Base-by-base conservation (phyloP, 2,113 vertebrate genomes). In the Meriones unguiculatus region DNA sequence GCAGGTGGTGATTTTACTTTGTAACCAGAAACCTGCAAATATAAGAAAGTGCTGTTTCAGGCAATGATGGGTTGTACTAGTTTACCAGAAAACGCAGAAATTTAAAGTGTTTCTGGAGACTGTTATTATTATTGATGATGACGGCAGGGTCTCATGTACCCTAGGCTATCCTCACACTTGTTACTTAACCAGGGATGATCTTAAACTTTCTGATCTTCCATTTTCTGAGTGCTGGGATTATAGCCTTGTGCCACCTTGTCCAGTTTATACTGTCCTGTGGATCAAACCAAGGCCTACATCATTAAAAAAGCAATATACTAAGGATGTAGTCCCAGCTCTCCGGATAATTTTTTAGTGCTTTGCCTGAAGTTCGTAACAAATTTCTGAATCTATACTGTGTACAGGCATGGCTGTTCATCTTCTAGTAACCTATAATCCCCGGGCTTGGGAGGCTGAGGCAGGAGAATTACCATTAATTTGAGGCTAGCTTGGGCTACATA, bases 51-150 rank as follows among this genome's bases (percentile, higher is more conserved):
- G 7, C 59, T 99, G 17, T 99, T 99, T 65, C 99, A 99, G 94
- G 99, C 99, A 52, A 99, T 99, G 99, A 96, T 99, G 93, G 99
- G 99, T 99, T 97, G 99, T 97, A 99, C 99, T 90, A 99, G 99
- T 95, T 99, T 99, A 20, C 99, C 98, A 41, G 99, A 99, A 90
- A 99, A 99, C 78, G 98, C 99, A 41, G 99, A 99, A 98, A 99
- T 99, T 98, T 0, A 99, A 99, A 98, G 99, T 2, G 97, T 98
- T 94, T 99, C 99, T 87, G 99, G 99, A 25, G 57, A 57, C 11
- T 57, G 14, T 57, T 57, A 10, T 57, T 57, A 57, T 57, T 57
- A 57, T 57, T 57, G 57, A 57, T 57, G 57, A 13, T 57, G 57
- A 13, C 11, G 13, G 73, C n/a, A 75, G 38, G 9, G 20, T 38